Base-by-base conservation (phyloP, 1,140 invertebrate genomes). In the Planococcus citri region DNA sequence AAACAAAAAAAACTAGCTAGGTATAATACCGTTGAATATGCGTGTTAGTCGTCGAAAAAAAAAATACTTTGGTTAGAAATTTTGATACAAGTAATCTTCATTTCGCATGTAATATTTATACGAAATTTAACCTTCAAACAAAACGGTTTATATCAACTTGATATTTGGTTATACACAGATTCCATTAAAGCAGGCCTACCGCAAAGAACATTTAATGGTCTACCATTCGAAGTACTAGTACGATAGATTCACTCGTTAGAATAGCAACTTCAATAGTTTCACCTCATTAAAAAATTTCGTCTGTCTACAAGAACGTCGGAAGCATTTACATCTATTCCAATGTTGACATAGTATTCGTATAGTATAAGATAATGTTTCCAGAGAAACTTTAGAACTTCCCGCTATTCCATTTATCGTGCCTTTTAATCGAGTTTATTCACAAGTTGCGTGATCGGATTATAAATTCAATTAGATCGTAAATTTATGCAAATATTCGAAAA, bases 281-380 rank as follows among this genome's bases (percentile, higher is more conserved):
- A 51, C 41, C n/a, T 51, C 41, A 51, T 51, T 51, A 51, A 20
- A 51, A 51, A 51, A 51, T 51, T n/a, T n/a, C n/a, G n/a, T n/a
- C n/a, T 51, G 41, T 17, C n/a, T 14, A 20, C 41, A 51, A 51
- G 41, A 51, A 51, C 41, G 41, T 51, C 29, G 29, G 29, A 6
- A 33, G 41, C 41, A 20, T 14, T 51, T 51, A 51, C n/a, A 20
- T 51, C 12, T 51, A 2, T n/a, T n/a, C 17, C 41, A 51, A 6
- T 17, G 41, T 51, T 51, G 41, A 51, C 41, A 51, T 2, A 51
- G 41, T 20, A 51, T 51, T 51, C 41, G 41, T 51, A 51, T 51
- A 51, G 41, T 51, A 51, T 51, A 51, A 51, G n/a, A 51, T 3
- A 20, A 51, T 51, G 41, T 51, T 51, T 51, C 41, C 41, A 51